Evolutionary conservation across 2,797 vertebrate genomes (phyloP).

Genomic region (Amphiprion clarkii): DNA sequence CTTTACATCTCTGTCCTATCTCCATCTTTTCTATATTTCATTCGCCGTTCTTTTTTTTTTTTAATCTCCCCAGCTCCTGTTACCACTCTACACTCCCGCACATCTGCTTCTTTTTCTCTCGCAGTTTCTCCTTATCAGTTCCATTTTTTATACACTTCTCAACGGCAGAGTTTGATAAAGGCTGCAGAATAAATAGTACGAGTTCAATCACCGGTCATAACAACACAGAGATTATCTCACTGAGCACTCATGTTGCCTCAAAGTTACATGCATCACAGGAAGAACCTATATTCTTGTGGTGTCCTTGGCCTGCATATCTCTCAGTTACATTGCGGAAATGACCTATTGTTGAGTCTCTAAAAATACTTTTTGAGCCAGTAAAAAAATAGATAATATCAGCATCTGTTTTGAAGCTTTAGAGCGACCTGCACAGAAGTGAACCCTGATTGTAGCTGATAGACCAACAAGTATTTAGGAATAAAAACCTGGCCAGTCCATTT

Average conservation of each 20-base stretch:
- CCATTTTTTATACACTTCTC: conserved; percentile 31
- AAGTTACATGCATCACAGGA: neutral
- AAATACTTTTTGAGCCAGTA: neutral
- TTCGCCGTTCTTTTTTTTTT: conserved; percentile 22
- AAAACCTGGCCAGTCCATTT: neutral
- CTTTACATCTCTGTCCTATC: conserved; percentile 7
- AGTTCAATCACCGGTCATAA: conserved; percentile 57
- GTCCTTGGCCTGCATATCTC: conserved; percentile 10
- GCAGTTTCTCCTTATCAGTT: conserved; percentile 38
- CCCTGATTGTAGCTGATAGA: neutral
- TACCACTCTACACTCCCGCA: neutral
- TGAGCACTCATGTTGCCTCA: conserved; percentile 4
- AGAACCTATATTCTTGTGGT: neutral
- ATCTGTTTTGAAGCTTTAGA: neutral
- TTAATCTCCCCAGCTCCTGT: conserved; percentile 8
- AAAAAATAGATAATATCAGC: neutral
- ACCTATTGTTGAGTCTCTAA: neutral
- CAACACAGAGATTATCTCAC: conserved; percentile 32
- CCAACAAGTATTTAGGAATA: neutral
- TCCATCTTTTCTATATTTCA: conserved; percentile 24
- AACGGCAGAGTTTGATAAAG: conserved; percentile 35
- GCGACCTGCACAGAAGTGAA: neutral
- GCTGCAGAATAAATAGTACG: conserved; percentile 29
- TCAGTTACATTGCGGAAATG: neutral
- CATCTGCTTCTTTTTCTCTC: conserved; percentile 33